Evolutionary conservation across 1,140 invertebrate genomes (phyloP).

Genomic region (Heterodera schachtii): DNA sequence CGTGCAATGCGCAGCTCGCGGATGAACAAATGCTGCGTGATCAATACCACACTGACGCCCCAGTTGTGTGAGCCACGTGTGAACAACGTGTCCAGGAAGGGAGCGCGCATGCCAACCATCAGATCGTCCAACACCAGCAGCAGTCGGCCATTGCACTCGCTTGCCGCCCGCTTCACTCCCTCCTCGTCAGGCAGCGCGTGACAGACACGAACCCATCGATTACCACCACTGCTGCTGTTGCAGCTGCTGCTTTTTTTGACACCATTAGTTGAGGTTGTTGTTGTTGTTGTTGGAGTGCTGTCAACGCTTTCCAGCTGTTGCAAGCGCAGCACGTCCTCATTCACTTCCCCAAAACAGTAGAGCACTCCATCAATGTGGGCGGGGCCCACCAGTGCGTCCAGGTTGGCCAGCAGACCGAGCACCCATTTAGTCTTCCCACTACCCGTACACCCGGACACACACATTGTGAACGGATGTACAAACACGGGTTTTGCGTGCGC

Average conservation of each 20-base stretch:
- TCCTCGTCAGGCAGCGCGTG: no score
- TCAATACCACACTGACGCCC: no score
- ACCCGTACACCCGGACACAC: conserved; percentile 31
- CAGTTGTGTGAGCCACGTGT: conserved; percentile 22
- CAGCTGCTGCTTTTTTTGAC: no score
- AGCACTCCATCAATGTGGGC: not conserved
- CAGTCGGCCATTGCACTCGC: no score
- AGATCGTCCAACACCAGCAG: no score
- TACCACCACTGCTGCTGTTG: conserved; percentile 24
- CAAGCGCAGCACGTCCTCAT: conserved; percentile 22
- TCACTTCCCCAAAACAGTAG: conserved; percentile 39
- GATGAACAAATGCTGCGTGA: conserved; percentile 29
- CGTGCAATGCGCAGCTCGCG: conserved; percentile 37
- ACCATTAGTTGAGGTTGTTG: no score
- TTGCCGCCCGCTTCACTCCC: no score
- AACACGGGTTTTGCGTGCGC: not conserved
- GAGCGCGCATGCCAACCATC: not conserved
- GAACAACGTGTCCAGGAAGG: conserved; percentile 35
- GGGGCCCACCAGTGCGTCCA: not conserved
- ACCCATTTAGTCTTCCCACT: conserved; percentile 31
- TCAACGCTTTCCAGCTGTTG: conserved; percentile 9
- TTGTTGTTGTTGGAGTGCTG: no score
- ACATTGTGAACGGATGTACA: conserved; percentile 38
- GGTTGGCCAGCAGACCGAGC: not conserved
- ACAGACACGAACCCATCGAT: conserved; percentile 14